Evolutionary conservation across 1,140 invertebrate genomes (phyloP), one percentile per base, ranked within the genome.

Genomic region (Melanaphis sacchari): DNA sequence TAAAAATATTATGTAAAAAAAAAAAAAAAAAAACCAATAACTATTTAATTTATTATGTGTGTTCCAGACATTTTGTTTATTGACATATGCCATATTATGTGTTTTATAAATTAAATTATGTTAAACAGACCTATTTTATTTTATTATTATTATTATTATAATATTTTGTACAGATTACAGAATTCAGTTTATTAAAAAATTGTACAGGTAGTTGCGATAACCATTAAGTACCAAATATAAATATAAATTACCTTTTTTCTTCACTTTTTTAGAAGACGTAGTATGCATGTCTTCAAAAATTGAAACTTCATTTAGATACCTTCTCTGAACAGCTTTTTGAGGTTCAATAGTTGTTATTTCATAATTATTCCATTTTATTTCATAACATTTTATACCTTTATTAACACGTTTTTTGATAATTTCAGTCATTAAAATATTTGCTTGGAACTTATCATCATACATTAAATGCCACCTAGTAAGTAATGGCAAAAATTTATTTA

Each of bases 401-500:
- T 93, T 91, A 81, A 92, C 88, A 82, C 94, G 81, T 81, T 94
- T 94, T 59, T 94, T 94, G 31, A 94, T 43, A n/a, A 95, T 94
- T 26, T 49, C 11, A 90, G 92, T 91, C 31, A 94, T 93, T 89
- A 89, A 54, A 49, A 95, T 82, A 85, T 89, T 93, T 24, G 85
- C 93, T 49, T 93, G n/a, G 1, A 76, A n/a, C 24, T 52, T 46
- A 31, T 93, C 93, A 54, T 94, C 94, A 95, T 96, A 95, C 88
- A 95, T 81, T 66, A 97, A 94, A 94, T 97, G 97, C 97, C 97
- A 97, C 87, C 97, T 96, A 3, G 97, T 98, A 9, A 97, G 94
- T 26, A 98, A 94, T 0, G 97, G 97, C 92, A 98, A 95, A 94
- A 98, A 97, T 95, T 98, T 98, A 94, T 97, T 96, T 93, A 97